A percentile compares a stretch with the other conserved stretches of the same genome.
Evolutionary conservation across 2,797 vertebrate species (phyloP).

Genomic region (Brotula barbata): DNA sequence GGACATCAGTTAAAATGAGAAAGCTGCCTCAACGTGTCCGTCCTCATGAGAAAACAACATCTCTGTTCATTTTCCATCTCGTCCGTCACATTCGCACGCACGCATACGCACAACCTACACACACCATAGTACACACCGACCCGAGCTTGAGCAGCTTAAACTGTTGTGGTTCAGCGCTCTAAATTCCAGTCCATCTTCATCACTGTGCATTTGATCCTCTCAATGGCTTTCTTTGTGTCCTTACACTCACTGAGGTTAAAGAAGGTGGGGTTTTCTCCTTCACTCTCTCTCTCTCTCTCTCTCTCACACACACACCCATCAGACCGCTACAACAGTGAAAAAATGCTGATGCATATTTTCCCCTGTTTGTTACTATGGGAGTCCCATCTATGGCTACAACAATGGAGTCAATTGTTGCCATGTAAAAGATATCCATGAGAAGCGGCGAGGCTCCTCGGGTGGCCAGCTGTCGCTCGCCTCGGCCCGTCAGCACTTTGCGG

Average conservation of each 20-base stretch:
- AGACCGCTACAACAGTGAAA: constrained; percentile 33
- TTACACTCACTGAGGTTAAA: constrained; percentile 51
- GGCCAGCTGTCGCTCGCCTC: constrained; percentile 53
- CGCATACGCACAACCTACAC: constrained; percentile 22
- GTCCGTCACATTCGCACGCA: constrained; percentile 2
- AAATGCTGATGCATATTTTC: constrained; percentile 62
- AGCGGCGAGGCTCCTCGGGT: constrained; percentile 33
- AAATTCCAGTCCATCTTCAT: constrained; percentile 66
- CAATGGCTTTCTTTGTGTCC: constrained; percentile 74
- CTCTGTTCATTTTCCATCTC: constrained; percentile 2
- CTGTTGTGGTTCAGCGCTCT: constrained; percentile 56
- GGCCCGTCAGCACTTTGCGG: constrained; percentile 3
- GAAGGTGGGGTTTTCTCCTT: constrained; percentile 37
- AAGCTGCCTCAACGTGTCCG: too few relatives aligned
- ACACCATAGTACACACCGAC: constrained; percentile 27
- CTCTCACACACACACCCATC: constrained; percentile 14
- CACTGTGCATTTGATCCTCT: constrained; percentile 61
- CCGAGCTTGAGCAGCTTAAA: constrained; percentile 50
- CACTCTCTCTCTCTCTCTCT: constrained; percentile 20
- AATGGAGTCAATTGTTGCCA: constrained; percentile 65
- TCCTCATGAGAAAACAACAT: constrained; percentile 2
- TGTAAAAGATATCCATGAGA: constrained; percentile 74
- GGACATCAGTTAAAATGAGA: neutral
- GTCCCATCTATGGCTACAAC: constrained; percentile 49
- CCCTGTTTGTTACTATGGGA: constrained; percentile 53